These are phyloP conservation scores for Nyctibius grandis DNA, from an alignment of 2,797 vertebrate genomes.

Conservation along the genomic window DNA sequence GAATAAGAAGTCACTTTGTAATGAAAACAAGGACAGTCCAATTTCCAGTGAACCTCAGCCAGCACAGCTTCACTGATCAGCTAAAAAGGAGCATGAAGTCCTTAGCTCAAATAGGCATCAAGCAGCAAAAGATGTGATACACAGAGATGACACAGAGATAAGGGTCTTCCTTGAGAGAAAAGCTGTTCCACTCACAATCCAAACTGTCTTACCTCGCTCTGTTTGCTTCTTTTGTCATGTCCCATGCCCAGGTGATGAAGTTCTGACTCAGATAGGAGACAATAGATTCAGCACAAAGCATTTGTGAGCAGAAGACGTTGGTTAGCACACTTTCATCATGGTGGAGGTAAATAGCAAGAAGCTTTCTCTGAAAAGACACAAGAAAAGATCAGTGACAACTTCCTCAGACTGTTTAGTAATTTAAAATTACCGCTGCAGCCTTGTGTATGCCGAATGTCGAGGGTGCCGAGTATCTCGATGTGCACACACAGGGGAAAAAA, in stretches of 20 bases:
- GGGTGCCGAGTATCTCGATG: not conserved
- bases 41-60: not conserved
- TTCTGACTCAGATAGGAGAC: constrained; percentile 99
- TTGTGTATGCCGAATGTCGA: accelerated
- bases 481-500: not conserved
- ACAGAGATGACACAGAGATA: not conserved
- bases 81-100: not conserved
- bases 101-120: not conserved
- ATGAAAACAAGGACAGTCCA: not conserved
- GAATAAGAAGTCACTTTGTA: not conserved
- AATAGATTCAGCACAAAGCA: constrained; percentile 99
- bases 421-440: not conserved
- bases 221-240: constrained; percentile 97
- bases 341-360: constrained; percentile 99
- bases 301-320: constrained; percentile 99
- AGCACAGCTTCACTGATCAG: not conserved
- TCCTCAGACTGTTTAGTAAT: not conserved
- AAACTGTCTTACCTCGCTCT: constrained; percentile 89
- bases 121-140: not conserved
- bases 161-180: not conserved
- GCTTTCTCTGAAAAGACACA: constrained; percentile 89
- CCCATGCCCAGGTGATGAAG: constrained; percentile 99
- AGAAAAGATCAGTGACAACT: constrained; percentile 36
- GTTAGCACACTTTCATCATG: constrained; percentile 98
- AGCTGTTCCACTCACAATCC: not conserved